Conservation (phyloP, 2,888 invertebrate species). For the Torymus tubicola region DNA sequence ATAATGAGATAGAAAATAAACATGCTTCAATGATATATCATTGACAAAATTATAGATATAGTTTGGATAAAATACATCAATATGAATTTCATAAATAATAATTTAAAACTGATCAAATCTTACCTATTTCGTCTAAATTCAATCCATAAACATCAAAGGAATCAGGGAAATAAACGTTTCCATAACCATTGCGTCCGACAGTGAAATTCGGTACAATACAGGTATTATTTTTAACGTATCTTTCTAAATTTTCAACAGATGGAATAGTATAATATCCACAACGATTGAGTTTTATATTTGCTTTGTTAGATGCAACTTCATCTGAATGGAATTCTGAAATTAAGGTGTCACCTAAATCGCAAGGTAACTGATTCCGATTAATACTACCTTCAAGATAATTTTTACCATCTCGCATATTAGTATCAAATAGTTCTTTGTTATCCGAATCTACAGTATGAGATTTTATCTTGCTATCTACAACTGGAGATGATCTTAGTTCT, state of each 20-base stretch:
- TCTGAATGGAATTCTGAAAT: conserved; percentile 62
- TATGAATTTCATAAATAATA: background rate
- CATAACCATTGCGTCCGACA: conserved; percentile 92
- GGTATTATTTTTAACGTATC: conserved; percentile 83
- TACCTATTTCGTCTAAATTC: conserved; percentile 91
- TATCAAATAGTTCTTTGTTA: background rate
- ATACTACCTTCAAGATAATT: background rate
- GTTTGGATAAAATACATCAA: too few species aligned
- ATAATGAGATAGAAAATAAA: too few species aligned
- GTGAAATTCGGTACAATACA: conserved; percentile 92
- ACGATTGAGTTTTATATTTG: conserved; percentile 87
- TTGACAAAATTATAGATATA: too few species aligned
- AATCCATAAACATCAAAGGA: conserved; percentile 87
- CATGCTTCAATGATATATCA: too few species aligned
- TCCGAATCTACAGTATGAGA: background rate
- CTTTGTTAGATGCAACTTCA: conserved; percentile 80
- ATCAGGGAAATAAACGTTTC: conserved; percentile 88
- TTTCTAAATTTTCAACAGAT: conserved; percentile 86
- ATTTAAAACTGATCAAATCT: conserved; percentile 60
- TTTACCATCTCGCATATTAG: conserved; percentile 2
- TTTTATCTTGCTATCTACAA: conserved; percentile 45
- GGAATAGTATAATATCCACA: conserved; percentile 96
- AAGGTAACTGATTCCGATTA: conserved; percentile 47
- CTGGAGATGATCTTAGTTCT: conserved; percentile 67
- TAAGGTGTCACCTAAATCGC: conserved; percentile 66